These are phyloP conservation scores for Gallinago undulata DNA, from an alignment of 2,113 vertebrate genomes.

Conservation along the genomic window DNA sequence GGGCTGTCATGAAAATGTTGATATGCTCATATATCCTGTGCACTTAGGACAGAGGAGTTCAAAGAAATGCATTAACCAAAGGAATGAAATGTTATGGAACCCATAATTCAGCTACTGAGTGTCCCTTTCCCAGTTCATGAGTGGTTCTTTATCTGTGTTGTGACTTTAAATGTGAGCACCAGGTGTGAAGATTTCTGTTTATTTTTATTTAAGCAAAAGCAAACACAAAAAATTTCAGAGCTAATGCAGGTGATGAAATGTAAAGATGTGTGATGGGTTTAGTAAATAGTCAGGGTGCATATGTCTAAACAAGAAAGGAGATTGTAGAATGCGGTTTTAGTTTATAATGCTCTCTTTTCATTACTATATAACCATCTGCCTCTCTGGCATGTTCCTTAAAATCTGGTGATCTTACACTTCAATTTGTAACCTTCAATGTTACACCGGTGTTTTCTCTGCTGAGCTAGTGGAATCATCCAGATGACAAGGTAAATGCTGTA, in stretches of 20 bases:
- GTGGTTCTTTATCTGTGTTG: conserved; percentile 17
- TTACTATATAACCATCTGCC: conserved; percentile 51
- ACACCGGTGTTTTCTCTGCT: neutral
- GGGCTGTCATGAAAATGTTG: conserved; percentile 10
- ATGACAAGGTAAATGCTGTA: neutral
- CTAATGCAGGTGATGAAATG: conserved; percentile 59
- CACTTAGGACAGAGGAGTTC: conserved; percentile 35
- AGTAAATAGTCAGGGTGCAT: conserved; percentile 60
- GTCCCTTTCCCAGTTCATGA: neutral
- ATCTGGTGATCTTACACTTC: conserved; percentile 1
- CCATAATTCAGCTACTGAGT: neutral
- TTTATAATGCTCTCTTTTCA: conserved; percentile 53
- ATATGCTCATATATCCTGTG: conserved; percentile 15
- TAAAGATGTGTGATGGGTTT: conserved; percentile 56
- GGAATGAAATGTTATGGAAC: conserved; percentile 15
- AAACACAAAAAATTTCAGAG: conserved; percentile 48
- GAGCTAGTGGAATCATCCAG: neutral
- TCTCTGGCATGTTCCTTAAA: conserved; percentile 24
- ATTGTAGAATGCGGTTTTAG: conserved; percentile 29
- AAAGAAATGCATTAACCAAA: conserved; percentile 47
- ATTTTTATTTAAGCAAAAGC: conserved; percentile 50
- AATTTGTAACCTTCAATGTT: neutral
- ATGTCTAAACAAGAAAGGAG: conserved; percentile 55
- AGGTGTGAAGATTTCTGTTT: conserved; percentile 54
- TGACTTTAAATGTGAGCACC: conserved; percentile 44